Evolutionary conservation across 1,140 invertebrate species (phyloP).

Genomic region (Ctenoplectra terminalis): DNA sequence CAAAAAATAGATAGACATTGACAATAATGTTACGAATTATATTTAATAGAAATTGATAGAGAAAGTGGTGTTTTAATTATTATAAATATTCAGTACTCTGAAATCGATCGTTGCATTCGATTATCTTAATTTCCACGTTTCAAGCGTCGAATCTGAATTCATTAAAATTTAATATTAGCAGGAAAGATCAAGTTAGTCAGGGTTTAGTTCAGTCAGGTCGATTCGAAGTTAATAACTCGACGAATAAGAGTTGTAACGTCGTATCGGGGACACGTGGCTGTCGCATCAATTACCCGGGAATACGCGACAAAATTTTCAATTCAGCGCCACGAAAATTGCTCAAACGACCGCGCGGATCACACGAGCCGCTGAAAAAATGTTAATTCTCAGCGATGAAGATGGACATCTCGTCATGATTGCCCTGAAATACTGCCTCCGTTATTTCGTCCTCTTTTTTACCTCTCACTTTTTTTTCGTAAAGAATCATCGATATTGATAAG

Average conservation of each 20-base stretch:
- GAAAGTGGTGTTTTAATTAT: no score
- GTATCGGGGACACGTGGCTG: conserved; percentile 10
- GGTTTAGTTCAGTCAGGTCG: not conserved
- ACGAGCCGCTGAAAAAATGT: conserved; percentile 22
- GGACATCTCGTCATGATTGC: conserved; percentile 12
- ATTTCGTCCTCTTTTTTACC: conserved; percentile 2
- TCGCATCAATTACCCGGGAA: conserved; percentile 14
- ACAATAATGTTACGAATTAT: no score
- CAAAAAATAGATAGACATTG: no score
- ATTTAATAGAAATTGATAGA: no score
- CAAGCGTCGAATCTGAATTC: not conserved
- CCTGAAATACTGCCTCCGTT: not conserved
- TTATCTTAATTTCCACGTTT: not conserved
- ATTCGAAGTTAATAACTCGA: not conserved
- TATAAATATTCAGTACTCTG: no score
- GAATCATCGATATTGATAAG: not conserved
- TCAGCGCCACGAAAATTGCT: conserved; percentile 25
- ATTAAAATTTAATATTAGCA: not conserved
- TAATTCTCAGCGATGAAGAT: conserved; percentile 46
- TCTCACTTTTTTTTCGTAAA: conserved; percentile 7
- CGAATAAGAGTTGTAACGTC: not conserved
- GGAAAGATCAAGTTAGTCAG: no score
- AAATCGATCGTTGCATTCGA: no score
- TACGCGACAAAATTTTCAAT: conserved; percentile 50
- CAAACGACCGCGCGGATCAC: conserved; percentile 13